Evolutionary conservation across 1,140 invertebrate species (phyloP), one percentile per base, ranked within the genome.

Genomic region (Rhynchophorus ferrugineus): DNA sequence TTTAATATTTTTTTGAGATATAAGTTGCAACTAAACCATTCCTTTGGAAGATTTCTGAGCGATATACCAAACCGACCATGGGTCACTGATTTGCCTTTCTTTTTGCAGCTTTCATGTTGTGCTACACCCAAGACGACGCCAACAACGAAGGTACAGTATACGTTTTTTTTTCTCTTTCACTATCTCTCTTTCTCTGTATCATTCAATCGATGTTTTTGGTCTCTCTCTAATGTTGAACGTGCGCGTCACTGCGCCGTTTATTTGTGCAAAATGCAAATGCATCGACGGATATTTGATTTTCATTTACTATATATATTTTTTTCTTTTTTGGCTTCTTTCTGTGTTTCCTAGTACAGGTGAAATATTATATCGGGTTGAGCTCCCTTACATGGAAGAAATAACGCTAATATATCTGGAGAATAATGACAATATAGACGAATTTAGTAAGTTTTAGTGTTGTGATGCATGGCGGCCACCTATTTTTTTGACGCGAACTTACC

Each of bases 101-200:
- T 80, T 74, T 85, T 86, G 61, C 81, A 90, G 87, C 86, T 73
- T 89, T 89, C 79, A 89, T 90, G 87, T 80, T 89, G 75, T 90
- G 87, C 78, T 90, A 90, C 77, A 88, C 87, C 66, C 86, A 89
- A 77, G 87, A 90, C 75, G 87, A 89, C 75, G 79, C 85, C 63
- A 87, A 86, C 74, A 81, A 83, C 62, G 86, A 90, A 85, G 87
- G 87, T 89, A 85, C 79, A 80, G 67, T 70, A 66, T 66, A 39
- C 17, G 43, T 59, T 65, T 47, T 48, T 6, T 59, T 54, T 34
- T 37, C 35, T n/a, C 8, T 14, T 44, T 20, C 20, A 45, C 44
- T 42, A n/a, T 34, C 34, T 11, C 16, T 16, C 21, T 13, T 38
- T 17, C 17, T 39, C 17, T 47, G 11, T 13, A 36, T 16, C 45